Percentiles rank a stretch among this genome's conserved stretches.
Evolutionary conservation across 1,140 invertebrate species (phyloP).

Genomic region (Drosophila nigrodunni): DNA sequence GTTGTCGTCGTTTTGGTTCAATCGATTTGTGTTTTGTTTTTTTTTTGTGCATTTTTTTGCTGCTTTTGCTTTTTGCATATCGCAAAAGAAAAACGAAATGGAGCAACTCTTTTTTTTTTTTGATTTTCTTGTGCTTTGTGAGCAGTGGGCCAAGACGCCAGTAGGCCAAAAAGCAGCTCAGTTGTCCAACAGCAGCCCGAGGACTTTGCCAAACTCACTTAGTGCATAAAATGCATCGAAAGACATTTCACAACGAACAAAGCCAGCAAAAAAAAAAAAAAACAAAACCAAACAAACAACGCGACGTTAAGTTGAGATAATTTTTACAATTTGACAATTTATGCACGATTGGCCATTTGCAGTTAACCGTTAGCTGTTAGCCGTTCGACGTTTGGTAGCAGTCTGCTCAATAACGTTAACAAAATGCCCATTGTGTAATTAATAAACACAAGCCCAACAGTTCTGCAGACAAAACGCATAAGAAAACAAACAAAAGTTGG

Average conservation of each 20-base stretch:
- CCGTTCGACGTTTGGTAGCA: slow-evolving; percentile 25
- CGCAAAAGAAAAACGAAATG: slow-evolving; percentile 68
- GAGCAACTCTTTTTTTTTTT: slow-evolving; percentile 59
- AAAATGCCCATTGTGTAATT: slow-evolving; percentile 71
- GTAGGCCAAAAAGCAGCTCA: slow-evolving; percentile 19
- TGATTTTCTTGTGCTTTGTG: slow-evolving; percentile 12
- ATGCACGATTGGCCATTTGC: slow-evolving; percentile 68
- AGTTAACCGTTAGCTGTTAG: too few relatives aligned
- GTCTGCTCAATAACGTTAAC: slow-evolving; percentile 26
- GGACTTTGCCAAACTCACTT: slow-evolving; percentile 43
- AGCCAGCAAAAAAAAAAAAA: slow-evolving; percentile 2
- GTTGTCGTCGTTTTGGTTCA: background rate
- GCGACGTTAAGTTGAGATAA: slow-evolving; percentile 77
- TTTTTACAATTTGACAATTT: slow-evolving; percentile 83
- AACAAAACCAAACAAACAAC: slow-evolving; percentile 45
- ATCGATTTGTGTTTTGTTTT: slow-evolving; percentile 20
- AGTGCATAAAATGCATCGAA: slow-evolving; percentile 70
- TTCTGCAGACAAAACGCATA: slow-evolving; percentile 44
- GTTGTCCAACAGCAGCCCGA: slow-evolving; percentile 11
- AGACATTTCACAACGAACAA: slow-evolving; percentile 73
- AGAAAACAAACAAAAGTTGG: slow-evolving; percentile 63
- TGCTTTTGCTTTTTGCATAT: slow-evolving; percentile 63
- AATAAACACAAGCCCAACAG: slow-evolving; percentile 69
- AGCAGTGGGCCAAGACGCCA: slow-evolving; percentile 13
- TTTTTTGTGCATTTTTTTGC: slow-evolving; percentile 1